Base-by-base conservation (phyloP, 37 sponge, comb jelly and placozoan species). In the Aplysina aerophoba region DNA sequence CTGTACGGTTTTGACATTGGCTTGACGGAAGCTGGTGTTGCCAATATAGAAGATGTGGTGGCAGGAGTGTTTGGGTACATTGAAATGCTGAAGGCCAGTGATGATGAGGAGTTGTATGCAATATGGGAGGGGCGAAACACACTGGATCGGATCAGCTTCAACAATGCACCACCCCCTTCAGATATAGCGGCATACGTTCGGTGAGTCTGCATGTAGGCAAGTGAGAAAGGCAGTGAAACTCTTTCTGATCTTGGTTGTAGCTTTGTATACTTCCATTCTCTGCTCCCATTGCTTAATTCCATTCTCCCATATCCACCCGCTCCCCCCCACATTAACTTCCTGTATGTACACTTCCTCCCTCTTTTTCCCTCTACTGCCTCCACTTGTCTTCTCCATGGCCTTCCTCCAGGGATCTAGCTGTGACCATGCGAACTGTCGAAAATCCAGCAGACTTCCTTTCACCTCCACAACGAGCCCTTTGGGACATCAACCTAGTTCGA, bases 371-470 rank as follows among this genome's bases (percentile, higher is more conserved):
- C n/a, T n/a, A n/a, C n/a, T n/a, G n/a, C n/a, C n/a, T n/a, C n/a
- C n/a, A n/a, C n/a, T n/a, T n/a, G n/a, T n/a, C n/a, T n/a, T n/a
- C n/a, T n/a, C n/a, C n/a, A n/a, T n/a, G n/a, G n/a, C n/a, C 50
- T 44, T 44, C 50, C 50, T 58, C 34, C 82, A 92, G 89, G 22
- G 54, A 31, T 25, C 73, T 88, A 34, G 73, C 92, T 16, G 21
- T 4, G 22, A 58, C 16, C 12, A 94, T 94, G 95, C 67, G 91
- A 20, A 59, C 75, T 40, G 75, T 80, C 0, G n/a, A 56, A 16
- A 72, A 83, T 31, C 89, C 95, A 27, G 83, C 41, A 4, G 95
- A 91, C 62, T 91, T 92, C 73, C 92, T 91, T n/a, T 22, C 36
- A n/a, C 81, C 84, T 20, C 95, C 95, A 13, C 55, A 55, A 31